A percentile compares a stretch with the other conserved stretches of the same genome.
phyloP scores from a whole-genome alignment of 2,113 vertebrate species.

The Engystomops pustulosus region DNA sequence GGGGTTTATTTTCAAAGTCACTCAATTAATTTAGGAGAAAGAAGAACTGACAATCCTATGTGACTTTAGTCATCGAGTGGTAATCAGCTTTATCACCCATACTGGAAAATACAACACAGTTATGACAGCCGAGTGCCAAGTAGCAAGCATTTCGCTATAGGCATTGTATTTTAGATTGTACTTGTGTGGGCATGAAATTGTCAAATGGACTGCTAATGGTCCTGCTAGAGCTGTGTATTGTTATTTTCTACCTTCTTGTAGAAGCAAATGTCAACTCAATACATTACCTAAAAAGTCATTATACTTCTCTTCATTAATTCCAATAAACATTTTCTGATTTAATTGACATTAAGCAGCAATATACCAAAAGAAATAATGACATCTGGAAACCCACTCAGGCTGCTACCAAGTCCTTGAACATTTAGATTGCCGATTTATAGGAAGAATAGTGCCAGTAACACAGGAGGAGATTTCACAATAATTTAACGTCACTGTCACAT shows the following conservation, averaged over 20 bases:
- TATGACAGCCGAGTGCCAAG: background rate
- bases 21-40: background rate
- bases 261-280: background rate
- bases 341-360: background rate
- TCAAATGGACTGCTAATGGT: background rate
- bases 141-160: background rate
- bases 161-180: too few relatives aligned
- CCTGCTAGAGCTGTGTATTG: background rate
- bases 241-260: background rate
- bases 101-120: background rate
- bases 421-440: background rate
- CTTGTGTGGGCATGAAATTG: constrained; percentile 3
- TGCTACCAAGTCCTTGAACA: background rate
- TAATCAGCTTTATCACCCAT: too few relatives aligned
- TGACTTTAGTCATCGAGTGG: too few relatives aligned
- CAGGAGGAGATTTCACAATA: background rate
- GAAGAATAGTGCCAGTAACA: too few relatives aligned
- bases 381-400: background rate
- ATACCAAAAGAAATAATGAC: background rate
- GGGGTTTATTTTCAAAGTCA: background rate
- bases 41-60: background rate
- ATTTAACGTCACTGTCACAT: background rate
- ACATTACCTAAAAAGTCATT: background rate
- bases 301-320: background rate
- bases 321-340: background rate